These are phyloP conservation scores for Drosophila baimaii DNA, from an alignment of 1,140 invertebrate genomes.

Conservation along the genomic window DNA sequence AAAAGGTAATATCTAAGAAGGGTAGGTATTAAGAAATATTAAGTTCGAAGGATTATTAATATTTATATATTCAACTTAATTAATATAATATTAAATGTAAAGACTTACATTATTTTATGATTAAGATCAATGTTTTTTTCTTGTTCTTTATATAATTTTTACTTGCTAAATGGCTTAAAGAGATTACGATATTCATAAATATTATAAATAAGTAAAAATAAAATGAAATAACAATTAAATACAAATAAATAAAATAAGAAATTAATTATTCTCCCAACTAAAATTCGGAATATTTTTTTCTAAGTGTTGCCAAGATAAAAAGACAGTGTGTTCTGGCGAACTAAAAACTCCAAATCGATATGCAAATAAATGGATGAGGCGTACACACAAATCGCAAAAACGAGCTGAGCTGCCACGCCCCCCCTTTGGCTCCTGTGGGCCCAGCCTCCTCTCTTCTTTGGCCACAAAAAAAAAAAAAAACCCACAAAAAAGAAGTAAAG, in stretches of 20 bases:
- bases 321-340: slow-evolving; percentile 57
- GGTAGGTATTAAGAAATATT: too few species aligned
- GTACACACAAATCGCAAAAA: slow-evolving; percentile 77
- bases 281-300: neutral
- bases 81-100: too few species aligned
- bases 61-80: neutral
- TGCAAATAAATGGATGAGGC: slow-evolving; percentile 81
- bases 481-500: neutral
- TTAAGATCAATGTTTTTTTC: too few species aligned
- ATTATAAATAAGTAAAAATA: too few species aligned
- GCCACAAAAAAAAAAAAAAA: slow-evolving; percentile 33
- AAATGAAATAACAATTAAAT: neutral
- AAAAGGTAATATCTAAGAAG: too few species aligned
- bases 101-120: too few species aligned
- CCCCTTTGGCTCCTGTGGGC: slow-evolving; percentile 2
- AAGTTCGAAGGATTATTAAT: neutral
- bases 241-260: neutral
- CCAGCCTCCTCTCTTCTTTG: slow-evolving; percentile 1
- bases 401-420: slow-evolving; percentile 63
- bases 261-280: neutral
- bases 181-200: too few species aligned
- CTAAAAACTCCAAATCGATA: slow-evolving; percentile 83
- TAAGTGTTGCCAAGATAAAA: slow-evolving; percentile 1
- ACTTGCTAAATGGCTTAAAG: too few species aligned
- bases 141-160: too few species aligned